Evolutionary conservation across 2,113 vertebrate genomes (phyloP).

Genomic region (Fulmarus glacialis): DNA sequence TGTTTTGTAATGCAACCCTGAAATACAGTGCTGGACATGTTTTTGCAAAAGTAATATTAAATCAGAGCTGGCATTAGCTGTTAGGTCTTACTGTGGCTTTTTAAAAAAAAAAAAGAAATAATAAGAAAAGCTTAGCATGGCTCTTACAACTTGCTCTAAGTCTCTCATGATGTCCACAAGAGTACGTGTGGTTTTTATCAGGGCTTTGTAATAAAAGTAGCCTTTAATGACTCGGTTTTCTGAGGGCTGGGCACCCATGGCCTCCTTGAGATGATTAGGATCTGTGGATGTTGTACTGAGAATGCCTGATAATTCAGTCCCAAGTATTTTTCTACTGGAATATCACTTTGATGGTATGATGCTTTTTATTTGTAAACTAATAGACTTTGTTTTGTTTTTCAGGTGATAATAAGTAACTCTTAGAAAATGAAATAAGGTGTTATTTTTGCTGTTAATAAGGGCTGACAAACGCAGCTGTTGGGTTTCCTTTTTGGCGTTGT

Average conservation of each 20-base stretch:
- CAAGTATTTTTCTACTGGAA: neutral
- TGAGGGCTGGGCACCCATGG: neutral
- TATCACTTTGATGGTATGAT: neutral
- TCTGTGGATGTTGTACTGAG: neutral
- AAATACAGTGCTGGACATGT: neutral
- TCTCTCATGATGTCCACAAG: neutral
- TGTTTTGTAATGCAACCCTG: neutral
- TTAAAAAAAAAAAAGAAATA: neutral
- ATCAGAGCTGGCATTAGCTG: neutral
- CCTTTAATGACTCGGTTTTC: neutral
- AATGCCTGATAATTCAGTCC: neutral
- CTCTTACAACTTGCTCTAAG: neutral
- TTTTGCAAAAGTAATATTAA: neutral
- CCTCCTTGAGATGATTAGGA: neutral
- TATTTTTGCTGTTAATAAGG: conserved; percentile 26
- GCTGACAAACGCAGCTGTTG: conserved; percentile 13
- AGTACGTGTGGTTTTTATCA: neutral
- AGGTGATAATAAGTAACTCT: conserved; percentile 18
- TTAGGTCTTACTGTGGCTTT: neutral
- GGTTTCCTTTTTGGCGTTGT: conserved; percentile 20
- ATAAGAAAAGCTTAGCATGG: neutral
- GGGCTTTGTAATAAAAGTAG: neutral
- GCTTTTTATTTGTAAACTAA: neutral
- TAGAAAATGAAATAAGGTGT: conserved; percentile 19
- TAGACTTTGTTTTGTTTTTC: neutral